Conservation (phyloP, 1,140 invertebrate genomes). For the Pemphigus obesinymphae region DNA sequence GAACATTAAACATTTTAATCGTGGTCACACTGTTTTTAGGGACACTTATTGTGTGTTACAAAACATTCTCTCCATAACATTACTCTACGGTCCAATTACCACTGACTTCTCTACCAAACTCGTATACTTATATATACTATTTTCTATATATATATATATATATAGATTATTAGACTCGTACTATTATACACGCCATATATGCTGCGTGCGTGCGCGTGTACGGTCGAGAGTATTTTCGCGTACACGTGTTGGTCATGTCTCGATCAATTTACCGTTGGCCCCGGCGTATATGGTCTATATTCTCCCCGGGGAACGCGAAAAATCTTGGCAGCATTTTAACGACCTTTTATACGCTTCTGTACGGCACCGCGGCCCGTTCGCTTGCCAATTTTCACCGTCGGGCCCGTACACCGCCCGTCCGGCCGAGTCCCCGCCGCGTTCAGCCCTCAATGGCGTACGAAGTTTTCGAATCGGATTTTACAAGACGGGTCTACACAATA, state of each 20-base stretch:
- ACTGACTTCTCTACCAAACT: not conserved
- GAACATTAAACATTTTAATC: too few species aligned
- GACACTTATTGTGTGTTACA: too few species aligned
- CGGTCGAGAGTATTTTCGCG: too few species aligned
- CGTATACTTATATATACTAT: not conserved
- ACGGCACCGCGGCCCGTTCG: not conserved
- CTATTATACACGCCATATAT: too few species aligned
- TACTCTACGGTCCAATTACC: not conserved
- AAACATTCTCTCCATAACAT: too few species aligned
- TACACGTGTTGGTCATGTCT: not conserved
- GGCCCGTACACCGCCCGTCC: too few species aligned
- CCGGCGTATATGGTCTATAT: not conserved
- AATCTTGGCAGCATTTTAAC: constrained; percentile 39
- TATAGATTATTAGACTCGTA: too few species aligned
- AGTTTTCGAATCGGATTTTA: too few species aligned
- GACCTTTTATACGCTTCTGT: constrained; percentile 20
- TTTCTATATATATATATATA: not conserved
- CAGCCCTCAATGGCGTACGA: too few species aligned
- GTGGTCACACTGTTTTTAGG: too few species aligned
- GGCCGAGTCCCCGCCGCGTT: too few species aligned
- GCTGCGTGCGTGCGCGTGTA: not conserved
- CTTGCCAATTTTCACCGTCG: constrained; percentile 27
- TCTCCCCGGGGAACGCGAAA: constrained; percentile 30
- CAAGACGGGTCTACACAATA: too few species aligned
- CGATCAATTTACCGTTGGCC: not conserved